Evolutionary conservation across 1,140 invertebrate species (phyloP), one percentile per base, ranked within the genome.

Genomic region (Meteorus sp.): DNA sequence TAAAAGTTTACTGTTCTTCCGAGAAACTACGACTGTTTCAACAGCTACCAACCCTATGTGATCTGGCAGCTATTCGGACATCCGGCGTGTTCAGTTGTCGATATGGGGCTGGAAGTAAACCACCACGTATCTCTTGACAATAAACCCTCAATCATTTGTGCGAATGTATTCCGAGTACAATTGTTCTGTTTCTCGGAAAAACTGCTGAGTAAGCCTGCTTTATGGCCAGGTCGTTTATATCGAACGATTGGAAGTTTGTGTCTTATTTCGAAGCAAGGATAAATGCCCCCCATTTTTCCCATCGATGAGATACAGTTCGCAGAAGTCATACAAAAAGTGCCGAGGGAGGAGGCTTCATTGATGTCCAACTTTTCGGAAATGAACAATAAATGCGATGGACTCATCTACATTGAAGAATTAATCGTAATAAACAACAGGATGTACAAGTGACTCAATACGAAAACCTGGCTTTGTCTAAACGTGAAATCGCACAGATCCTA

Each of bases 121-220:
- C 20, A 17, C 35, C 22, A 35, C 31, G 2, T 52, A 4, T 29
- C 35, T 35, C 44, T 37, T 41, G 44, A 65, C 61, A 69, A 54
- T 60, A n/a, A n/a, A 66, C 65, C 37, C 56, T 73, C 65, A 67
- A 70, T 75, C 71, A 71, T 4, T 61, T 61, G 58, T 70, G 75
- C 75, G 73, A 77, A 76, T 65, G 59, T 60, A 69, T 71, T 76
- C 72, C 74, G 75, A 77, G 65, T 68, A 58, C 59, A 67, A 60
- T 67, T 72, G 72, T 74, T 70, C 57, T 53, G 57, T 61, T 54
- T 63, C 60, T 33, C 48, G 20, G 41, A 39, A 27, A 44, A 55
- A 31, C 41, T 48, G 44, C 13, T 13, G 43, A 31, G 9, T 25
- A 33, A 51, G 47, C 37, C 35, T 58, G 20, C 13, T 58, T 58